Conservation (phyloP, 2,797 vertebrate species). For the Epinephelus coioides region DNA sequence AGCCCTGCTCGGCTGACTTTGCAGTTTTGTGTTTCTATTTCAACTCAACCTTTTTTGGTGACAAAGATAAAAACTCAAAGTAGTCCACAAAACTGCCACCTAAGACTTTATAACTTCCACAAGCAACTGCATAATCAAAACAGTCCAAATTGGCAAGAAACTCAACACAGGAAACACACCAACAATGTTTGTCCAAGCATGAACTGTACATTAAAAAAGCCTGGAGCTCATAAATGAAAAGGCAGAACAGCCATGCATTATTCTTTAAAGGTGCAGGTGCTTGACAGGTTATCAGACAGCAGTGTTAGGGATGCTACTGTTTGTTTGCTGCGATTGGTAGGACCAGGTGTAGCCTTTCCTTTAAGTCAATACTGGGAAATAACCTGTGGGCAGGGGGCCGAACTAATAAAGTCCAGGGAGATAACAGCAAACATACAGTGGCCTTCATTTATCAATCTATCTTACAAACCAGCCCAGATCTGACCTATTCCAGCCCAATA, state of each 20-base stretch:
- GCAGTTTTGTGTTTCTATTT: constrained; percentile 32
- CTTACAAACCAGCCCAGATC: no score
- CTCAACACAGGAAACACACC: constrained; percentile 9
- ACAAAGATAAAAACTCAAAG: constrained; percentile 36
- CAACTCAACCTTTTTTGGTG: constrained; percentile 28
- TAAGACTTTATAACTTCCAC: constrained; percentile 31
- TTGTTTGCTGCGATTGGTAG: neutral
- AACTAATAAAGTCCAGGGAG: constrained; percentile 13
- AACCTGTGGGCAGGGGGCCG: neutral
- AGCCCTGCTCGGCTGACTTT: constrained; percentile 23
- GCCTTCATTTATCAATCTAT: no score
- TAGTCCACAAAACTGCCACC: constrained; percentile 22
- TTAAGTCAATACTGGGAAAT: constrained; percentile 23
- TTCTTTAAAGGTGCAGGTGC: neutral
- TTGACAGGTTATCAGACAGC: constrained; percentile 13
- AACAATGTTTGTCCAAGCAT: constrained; percentile 20
- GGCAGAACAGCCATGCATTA: neutral
- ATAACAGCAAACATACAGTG: constrained; percentile 37
- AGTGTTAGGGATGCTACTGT: constrained; percentile 1
- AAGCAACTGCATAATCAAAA: constrained; percentile 15
- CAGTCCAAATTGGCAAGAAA: neutral
- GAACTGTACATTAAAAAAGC: constrained; percentile 12
- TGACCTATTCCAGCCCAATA: no score
- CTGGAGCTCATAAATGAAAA: neutral
- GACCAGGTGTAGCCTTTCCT: neutral